Evolutionary conservation across 2,888 invertebrate species (phyloP).

Genomic region (Melitaea athalia): DNA sequence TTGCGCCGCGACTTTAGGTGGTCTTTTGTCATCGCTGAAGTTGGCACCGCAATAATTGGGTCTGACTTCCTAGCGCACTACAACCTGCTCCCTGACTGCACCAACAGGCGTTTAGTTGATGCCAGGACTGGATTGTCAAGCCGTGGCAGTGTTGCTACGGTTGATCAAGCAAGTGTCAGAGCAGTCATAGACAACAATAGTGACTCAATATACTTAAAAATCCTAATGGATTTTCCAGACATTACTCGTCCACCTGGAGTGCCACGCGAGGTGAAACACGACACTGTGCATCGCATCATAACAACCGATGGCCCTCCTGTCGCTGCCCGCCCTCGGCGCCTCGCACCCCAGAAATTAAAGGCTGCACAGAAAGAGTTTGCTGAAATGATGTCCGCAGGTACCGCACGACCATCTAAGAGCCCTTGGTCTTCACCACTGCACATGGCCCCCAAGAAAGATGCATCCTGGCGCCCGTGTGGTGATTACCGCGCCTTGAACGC

Average conservation of each 20-base stretch:
- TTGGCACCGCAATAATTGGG: too few species aligned
- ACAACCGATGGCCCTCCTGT: constrained; percentile 40
- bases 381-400: constrained; percentile 37
- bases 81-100: too few species aligned
- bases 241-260: neutral
- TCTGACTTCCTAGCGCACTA: too few species aligned
- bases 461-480: constrained; percentile 39
- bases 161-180: too few species aligned
- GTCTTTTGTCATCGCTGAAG: too few species aligned
- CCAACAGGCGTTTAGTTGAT: too few species aligned
- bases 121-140: too few species aligned
- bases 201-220: neutral
- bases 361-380: constrained; percentile 41
- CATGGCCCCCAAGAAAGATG: constrained; percentile 45
- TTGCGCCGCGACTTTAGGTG: too few species aligned
- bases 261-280: constrained; percentile 8
- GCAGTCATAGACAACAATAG: too few species aligned
- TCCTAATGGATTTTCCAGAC: neutral
- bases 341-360: constrained; percentile 37
- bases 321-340: constrained; percentile 35
- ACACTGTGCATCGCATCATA: constrained; percentile 30
- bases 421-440: constrained; percentile 41
- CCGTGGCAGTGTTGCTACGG: too few species aligned
- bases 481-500: constrained; percentile 37
- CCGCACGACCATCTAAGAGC: constrained; percentile 38